Conservation (phyloP, 2,888 invertebrate species). For the Helleia helle region DNA sequence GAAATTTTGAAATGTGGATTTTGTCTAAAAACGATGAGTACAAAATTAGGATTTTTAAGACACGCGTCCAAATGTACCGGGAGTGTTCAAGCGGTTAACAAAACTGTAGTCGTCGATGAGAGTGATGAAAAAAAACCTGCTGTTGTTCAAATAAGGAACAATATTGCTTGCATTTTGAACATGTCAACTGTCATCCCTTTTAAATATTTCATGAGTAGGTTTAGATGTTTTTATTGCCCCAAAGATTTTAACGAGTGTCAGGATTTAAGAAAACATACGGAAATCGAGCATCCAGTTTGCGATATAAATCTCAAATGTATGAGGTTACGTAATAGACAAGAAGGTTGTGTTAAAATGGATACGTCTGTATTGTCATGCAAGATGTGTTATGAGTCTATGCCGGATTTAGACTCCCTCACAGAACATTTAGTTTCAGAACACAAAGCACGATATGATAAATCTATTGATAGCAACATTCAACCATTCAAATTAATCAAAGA, state of each 20-base stretch:
- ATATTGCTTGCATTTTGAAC: slow-evolving; percentile 44
- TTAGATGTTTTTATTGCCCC: slow-evolving; percentile 54
- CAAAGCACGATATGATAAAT: slow-evolving; percentile 31
- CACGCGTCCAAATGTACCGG: slow-evolving; percentile 39
- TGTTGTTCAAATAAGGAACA: slow-evolving; percentile 36
- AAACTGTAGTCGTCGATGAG: slow-evolving; percentile 18
- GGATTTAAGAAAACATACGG: slow-evolving; percentile 42
- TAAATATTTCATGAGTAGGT: slow-evolving; percentile 45
- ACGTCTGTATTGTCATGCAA: slow-evolving; percentile 41
- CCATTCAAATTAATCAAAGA: slow-evolving; percentile 39
- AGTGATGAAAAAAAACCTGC: slow-evolving; percentile 30
- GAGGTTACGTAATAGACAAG: slow-evolving; percentile 37
- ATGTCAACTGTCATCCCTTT: slow-evolving; percentile 56
- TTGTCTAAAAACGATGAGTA: slow-evolving; percentile 38
- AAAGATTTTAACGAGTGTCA: slow-evolving; percentile 42
- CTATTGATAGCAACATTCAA: slow-evolving; percentile 34
- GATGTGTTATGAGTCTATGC: slow-evolving; percentile 31
- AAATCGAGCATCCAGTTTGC: slow-evolving; percentile 42
- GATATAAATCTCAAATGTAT: slow-evolving; percentile 41
- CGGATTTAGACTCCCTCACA: slow-evolving; percentile 32
- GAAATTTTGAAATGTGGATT: slow-evolving; percentile 39
- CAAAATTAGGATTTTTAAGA: slow-evolving; percentile 41
- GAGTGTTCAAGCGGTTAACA: slow-evolving; percentile 18
- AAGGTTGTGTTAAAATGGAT: slow-evolving; percentile 49
- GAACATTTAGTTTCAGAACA: slow-evolving; percentile 39